phyloP scores from a whole-genome alignment of 2,113 vertebrate genomes.

The Phrynocephalus versicolor region DNA sequence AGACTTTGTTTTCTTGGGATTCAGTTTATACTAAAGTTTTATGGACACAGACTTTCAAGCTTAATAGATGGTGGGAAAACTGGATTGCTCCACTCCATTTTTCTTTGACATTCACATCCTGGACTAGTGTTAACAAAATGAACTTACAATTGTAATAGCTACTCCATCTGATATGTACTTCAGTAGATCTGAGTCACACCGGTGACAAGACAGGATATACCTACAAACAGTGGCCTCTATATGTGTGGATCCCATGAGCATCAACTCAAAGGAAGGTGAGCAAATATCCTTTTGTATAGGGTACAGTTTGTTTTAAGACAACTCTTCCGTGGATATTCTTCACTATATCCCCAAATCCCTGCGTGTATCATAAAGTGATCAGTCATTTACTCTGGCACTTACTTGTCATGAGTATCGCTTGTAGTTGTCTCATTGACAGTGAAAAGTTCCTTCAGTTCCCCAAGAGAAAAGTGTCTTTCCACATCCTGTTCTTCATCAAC shows the following conservation, averaged over 20 bases:
- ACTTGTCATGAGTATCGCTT: conserved; percentile 96
- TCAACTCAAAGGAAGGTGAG: not conserved
- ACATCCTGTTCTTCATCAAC: conserved; percentile 97
- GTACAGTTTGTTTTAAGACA: not conserved
- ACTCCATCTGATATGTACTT: no score
- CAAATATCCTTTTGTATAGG: not conserved
- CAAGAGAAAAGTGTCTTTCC: conserved; percentile 94
- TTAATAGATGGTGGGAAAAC: no score
- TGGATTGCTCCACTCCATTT: not conserved
- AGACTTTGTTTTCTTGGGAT: no score
- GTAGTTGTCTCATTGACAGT: conserved; percentile 81
- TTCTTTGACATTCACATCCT: no score
- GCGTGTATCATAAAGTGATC: not conserved
- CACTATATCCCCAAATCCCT: not conserved
- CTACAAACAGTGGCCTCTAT: no score
- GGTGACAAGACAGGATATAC: no score
- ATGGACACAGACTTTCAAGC: no score
- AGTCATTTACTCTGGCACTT: conserved; percentile 24
- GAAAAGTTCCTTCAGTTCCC: conserved; percentile 92
- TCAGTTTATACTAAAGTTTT: no score
- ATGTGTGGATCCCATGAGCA: no score
- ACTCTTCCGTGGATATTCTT: not conserved
- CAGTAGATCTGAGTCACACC: no score
- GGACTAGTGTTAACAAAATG: no score
- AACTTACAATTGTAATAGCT: no score